Percentiles rank a stretch among this genome's conserved stretches.
phyloP scores from a whole-genome alignment of 2,888 invertebrate genomes.

The Zygaena filipendulae region DNA sequence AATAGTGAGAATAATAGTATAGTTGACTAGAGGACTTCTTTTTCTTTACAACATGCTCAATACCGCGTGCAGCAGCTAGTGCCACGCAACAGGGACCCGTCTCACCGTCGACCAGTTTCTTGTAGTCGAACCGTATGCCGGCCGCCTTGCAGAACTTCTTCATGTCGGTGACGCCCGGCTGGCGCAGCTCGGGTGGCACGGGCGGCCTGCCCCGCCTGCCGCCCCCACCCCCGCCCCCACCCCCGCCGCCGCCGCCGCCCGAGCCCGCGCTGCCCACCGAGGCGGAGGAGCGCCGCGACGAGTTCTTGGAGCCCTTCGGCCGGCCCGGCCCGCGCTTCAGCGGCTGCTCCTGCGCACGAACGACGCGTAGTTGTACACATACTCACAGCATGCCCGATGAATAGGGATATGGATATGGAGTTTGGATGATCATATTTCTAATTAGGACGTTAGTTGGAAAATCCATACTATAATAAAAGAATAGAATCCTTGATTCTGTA shows the following conservation, averaged over 20 bases:
- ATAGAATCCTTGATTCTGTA: too few species aligned
- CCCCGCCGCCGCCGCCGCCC: slow-evolving; percentile 21
- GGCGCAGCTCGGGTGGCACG: slow-evolving; percentile 51
- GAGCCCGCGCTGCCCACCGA: slow-evolving; percentile 14
- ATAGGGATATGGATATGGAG: too few species aligned
- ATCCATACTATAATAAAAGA: too few species aligned
- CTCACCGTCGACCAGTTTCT: slow-evolving; percentile 63
- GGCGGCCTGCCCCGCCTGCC: slow-evolving; percentile 48
- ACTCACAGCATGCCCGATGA: too few species aligned
- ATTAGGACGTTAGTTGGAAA: too few species aligned
- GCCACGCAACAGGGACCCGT: too few species aligned
- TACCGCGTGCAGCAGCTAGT: too few species aligned
- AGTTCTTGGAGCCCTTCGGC: slow-evolving; percentile 48
- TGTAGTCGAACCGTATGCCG: slow-evolving; percentile 59
- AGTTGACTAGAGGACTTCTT: too few species aligned
- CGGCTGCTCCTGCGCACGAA: slow-evolving; percentile 30
- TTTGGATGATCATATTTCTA: too few species aligned
- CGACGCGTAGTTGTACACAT: too few species aligned
- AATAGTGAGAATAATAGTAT: too few species aligned
- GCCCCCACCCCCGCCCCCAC: slow-evolving; percentile 16
- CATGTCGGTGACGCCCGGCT: slow-evolving; percentile 61
- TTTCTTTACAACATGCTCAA: too few species aligned
- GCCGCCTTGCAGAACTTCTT: slow-evolving; percentile 64
- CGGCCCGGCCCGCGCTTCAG: slow-evolving; percentile 52
- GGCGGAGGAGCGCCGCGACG: slow-evolving; percentile 19